Evolutionary conservation across 2,797 vertebrate genomes (phyloP).

Genomic region (Falco biarmicus): DNA sequence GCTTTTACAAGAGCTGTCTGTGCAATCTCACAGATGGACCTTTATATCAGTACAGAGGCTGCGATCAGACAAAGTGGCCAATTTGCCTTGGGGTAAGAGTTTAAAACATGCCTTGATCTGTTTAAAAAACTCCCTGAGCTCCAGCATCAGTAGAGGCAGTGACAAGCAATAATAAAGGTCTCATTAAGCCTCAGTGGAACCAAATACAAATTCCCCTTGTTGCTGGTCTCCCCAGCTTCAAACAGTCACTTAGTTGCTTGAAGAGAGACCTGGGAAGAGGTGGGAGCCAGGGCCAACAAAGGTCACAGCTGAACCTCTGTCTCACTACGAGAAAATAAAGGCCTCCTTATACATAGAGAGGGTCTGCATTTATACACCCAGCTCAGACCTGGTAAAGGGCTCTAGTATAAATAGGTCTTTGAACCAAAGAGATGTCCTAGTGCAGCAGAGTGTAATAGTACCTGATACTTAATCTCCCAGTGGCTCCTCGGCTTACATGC

Average conservation of each 20-base stretch:
- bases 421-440: slow-evolving; percentile 41
- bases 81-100: slow-evolving; percentile 51
- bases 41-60: slow-evolving; percentile 31
- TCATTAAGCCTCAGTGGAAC: slow-evolving; percentile 35
- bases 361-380: neutral
- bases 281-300: slow-evolving; percentile 20
- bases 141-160: neutral
- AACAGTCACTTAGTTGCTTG: slow-evolving; percentile 21
- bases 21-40: slow-evolving; percentile 37
- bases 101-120: slow-evolving; percentile 53
- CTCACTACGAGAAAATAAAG: slow-evolving; percentile 37
- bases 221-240: slow-evolving; percentile 46
- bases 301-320: slow-evolving; percentile 54
- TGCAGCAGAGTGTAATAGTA: slow-evolving; percentile 4
- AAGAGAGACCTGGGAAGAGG: slow-evolving; percentile 36
- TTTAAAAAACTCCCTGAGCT: slow-evolving; percentile 25
- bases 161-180: slow-evolving; percentile 37
- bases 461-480: slow-evolving; percentile 35
- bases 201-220: slow-evolving; percentile 58
- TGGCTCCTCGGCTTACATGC: slow-evolving; percentile 16
- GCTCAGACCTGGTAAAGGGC: neutral
- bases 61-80: slow-evolving; percentile 46
- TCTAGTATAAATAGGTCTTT: slow-evolving; percentile 43
- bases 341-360: neutral
- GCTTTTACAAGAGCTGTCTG: slow-evolving; percentile 39